A percentile compares a stretch with the other conserved stretches of the same genome.
Evolutionary conservation across 2,888 invertebrate species (phyloP).

Genomic region (Parnassius mnemosyne): DNA sequence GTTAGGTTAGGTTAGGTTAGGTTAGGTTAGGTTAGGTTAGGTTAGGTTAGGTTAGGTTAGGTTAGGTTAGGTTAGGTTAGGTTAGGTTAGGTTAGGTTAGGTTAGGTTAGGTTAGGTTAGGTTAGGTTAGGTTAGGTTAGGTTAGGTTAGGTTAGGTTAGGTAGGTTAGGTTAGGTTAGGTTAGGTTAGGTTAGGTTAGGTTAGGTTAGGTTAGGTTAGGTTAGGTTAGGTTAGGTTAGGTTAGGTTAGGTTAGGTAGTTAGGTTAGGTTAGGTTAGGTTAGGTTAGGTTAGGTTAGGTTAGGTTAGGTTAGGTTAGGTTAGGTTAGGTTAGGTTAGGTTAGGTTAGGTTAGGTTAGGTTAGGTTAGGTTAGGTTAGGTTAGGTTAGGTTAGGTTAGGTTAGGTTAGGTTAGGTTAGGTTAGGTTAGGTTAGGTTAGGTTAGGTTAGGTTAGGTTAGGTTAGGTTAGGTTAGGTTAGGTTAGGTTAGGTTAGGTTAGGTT

Average conservation of each 20-base stretch:
- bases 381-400: neutral
- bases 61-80: constrained; percentile 34
- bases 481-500: constrained; percentile 20
- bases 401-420: too few species aligned
- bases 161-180: constrained; percentile 18
- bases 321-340: constrained; percentile 25
- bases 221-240: constrained; percentile 7
- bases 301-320: constrained; percentile 17
- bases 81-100: constrained; percentile 34
- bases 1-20: too few species aligned
- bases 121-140: too few species aligned
- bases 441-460: constrained; percentile 3
- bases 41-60: too few species aligned
- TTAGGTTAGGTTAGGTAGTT: too few species aligned
- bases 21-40: too few species aligned
- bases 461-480: neutral
- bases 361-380: neutral
- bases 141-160: too few species aligned
- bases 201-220: constrained; percentile 27
- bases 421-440: constrained; percentile 1
- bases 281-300: constrained; percentile 10
- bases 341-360: constrained; percentile 1
- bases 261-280: too few species aligned
- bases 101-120: constrained; percentile 32
- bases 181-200: constrained; percentile 25